Conservation (phyloP, 2,888 invertebrate species). For the Keiferia lycopersicella region DNA sequence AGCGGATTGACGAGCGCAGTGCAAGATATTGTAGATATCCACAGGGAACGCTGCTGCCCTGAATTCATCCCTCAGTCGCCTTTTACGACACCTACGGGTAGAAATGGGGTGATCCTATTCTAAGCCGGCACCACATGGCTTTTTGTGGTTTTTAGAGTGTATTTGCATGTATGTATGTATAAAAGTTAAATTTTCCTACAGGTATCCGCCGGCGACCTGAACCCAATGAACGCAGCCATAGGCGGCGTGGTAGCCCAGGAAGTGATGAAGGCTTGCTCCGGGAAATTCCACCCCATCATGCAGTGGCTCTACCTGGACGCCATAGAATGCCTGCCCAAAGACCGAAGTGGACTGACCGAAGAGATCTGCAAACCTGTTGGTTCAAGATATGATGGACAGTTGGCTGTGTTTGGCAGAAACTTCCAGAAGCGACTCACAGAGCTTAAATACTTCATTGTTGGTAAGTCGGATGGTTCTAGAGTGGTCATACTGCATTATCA, state of each 20-base stretch:
- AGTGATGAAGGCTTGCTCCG: constrained; percentile 98
- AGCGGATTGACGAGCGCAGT: no score
- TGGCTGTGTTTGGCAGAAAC: constrained; percentile 94
- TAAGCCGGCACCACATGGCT: no score
- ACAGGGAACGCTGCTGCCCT: no score
- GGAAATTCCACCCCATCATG: constrained; percentile 95
- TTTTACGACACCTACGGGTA: no score
- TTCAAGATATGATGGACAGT: constrained; percentile 92
- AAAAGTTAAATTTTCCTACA: no score
- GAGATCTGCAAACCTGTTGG: constrained; percentile 87
- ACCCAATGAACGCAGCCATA: constrained; percentile 95
- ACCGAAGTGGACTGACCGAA: constrained; percentile 78
- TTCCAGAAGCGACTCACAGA: constrained; percentile 93
- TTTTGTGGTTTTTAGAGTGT: no score
- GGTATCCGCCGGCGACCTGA: constrained; percentile 88
- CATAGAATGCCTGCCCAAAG: constrained; percentile 93
- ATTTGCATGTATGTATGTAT: no score
- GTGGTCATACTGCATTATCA: no score
- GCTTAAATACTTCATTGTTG: constrained; percentile 89
- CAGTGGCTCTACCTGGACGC: constrained; percentile 99
- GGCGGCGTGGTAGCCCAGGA: constrained; percentile 99
- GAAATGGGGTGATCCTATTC: no score
- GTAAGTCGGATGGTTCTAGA: constrained; percentile 50
- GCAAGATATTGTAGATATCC: no score
- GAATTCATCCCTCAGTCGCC: no score